Conservation (phyloP, 2,113 vertebrate genomes). For the Heterotis niloticus region DNA sequence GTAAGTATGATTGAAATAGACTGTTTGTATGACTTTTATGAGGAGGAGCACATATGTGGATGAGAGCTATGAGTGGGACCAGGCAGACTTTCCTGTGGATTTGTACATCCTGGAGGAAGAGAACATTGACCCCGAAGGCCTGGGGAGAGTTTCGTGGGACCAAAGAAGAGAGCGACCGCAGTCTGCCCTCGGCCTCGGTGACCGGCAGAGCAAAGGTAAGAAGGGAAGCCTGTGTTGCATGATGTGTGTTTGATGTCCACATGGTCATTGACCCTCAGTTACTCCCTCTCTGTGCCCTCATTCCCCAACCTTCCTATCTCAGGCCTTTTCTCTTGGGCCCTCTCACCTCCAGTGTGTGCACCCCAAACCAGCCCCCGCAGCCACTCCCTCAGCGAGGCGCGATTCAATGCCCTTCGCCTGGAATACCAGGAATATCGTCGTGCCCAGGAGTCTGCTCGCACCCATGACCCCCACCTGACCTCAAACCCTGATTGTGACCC, state of each 20-base stretch:
- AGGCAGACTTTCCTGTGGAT: constrained; percentile 58
- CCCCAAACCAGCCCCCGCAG: constrained; percentile 43
- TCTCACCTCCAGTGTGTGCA: constrained; percentile 44
- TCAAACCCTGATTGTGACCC: constrained; percentile 54
- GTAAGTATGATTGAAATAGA: neutral
- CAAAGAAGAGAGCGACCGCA: constrained; percentile 39
- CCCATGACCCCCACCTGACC: constrained; percentile 44
- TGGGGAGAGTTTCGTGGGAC: constrained; percentile 34
- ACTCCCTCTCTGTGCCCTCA: neutral
- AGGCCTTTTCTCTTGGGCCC: constrained; percentile 29
- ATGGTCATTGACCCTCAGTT: neutral
- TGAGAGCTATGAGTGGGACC: constrained; percentile 75
- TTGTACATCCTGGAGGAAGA: constrained; percentile 60
- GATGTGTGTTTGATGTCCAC: neutral
- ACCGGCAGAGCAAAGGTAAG: constrained; percentile 57
- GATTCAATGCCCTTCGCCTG: constrained; percentile 66
- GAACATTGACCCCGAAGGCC: constrained; percentile 46
- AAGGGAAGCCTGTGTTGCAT: constrained; percentile 29
- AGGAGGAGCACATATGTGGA: constrained; percentile 74
- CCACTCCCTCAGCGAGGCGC: constrained; percentile 64
- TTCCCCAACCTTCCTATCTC: constrained; percentile 2
- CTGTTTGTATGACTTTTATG: constrained; percentile 45
- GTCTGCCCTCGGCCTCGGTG: constrained; percentile 55
- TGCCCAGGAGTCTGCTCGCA: constrained; percentile 49
- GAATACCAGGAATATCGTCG: constrained; percentile 66